phyloP scores from a whole-genome alignment of 2,797 vertebrate genomes.

The Muraenolepis orangiensis region DNA sequence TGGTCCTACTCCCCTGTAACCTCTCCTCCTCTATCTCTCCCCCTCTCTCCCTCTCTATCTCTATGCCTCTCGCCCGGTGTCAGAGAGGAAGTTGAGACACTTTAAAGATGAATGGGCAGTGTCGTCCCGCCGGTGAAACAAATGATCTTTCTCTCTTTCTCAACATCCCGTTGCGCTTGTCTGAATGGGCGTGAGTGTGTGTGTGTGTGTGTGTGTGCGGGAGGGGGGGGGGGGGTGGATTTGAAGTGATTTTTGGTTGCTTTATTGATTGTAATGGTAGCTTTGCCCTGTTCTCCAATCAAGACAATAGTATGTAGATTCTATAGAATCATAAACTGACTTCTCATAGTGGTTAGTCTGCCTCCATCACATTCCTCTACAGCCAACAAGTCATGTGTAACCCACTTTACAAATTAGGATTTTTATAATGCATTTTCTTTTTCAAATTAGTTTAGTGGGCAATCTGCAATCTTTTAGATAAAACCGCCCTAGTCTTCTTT shows the following conservation, averaged over 20 bases:
- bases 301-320: background rate
- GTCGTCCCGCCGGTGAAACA: constrained; percentile 50
- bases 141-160: background rate
- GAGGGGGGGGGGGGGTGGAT: background rate
- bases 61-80: background rate
- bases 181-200: background rate
- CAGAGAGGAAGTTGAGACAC: constrained; percentile 56
- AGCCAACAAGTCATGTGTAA: constrained; percentile 20
- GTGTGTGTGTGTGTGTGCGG: background rate
- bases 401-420: constrained; percentile 7
- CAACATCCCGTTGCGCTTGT: background rate
- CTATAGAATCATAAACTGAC: background rate
- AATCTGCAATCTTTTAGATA: background rate
- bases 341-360: background rate
- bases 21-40: constrained; percentile 46
- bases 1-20: constrained; percentile 64
- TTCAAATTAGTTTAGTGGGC: background rate
- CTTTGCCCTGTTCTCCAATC: background rate
- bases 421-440: constrained; percentile 20
- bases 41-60: background rate
- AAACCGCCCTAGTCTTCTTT: background rate
- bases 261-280: background rate
- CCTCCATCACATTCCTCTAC: background rate
- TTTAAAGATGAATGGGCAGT: constrained; percentile 69
- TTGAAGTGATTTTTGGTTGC: background rate